Conservation (phyloP, 2,888 invertebrate species). For the Campopleginae sp. region DNA sequence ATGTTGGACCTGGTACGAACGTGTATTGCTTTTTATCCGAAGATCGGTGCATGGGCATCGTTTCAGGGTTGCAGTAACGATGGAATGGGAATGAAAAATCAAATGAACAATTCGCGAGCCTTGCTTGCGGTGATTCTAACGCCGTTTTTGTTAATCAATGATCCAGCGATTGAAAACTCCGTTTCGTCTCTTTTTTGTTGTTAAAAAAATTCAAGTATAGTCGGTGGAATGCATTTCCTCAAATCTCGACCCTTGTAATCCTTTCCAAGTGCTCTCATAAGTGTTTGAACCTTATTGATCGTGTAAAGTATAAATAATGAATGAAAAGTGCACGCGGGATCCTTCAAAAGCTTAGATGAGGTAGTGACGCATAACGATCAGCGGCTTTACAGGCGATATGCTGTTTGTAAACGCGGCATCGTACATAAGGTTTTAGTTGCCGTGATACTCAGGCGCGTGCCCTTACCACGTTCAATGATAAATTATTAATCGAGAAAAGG, state of each 20-base stretch:
- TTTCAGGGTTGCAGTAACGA: neutral
- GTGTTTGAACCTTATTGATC: neutral
- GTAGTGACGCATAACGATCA: slow-evolving; percentile 57
- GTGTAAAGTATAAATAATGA: neutral
- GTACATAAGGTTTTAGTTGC: slow-evolving; percentile 28
- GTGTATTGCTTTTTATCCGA: slow-evolving; percentile 22
- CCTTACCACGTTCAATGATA: slow-evolving; percentile 52
- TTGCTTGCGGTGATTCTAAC: neutral
- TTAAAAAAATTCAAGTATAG: neutral
- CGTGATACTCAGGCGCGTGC: slow-evolving; percentile 20
- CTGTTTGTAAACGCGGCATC: slow-evolving; percentile 37
- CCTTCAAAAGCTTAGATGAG: slow-evolving; percentile 35
- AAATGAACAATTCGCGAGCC: neutral
- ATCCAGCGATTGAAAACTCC: neutral
- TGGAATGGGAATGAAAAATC: neutral
- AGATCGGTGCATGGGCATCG: neutral
- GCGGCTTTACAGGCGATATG: slow-evolving; percentile 52
- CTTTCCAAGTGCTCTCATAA: neutral
- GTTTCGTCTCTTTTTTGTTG: neutral
- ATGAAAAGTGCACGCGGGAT: neutral
- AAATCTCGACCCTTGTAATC: neutral
- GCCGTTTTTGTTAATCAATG: neutral
- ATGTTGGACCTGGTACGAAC: slow-evolving; percentile 46
- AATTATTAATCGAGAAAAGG: slow-evolving; percentile 64
- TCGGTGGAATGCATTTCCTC: neutral